Evolutionary conservation across 2,888 invertebrate species (phyloP).

Genomic region (Synanthedon myopaeformis): DNA sequence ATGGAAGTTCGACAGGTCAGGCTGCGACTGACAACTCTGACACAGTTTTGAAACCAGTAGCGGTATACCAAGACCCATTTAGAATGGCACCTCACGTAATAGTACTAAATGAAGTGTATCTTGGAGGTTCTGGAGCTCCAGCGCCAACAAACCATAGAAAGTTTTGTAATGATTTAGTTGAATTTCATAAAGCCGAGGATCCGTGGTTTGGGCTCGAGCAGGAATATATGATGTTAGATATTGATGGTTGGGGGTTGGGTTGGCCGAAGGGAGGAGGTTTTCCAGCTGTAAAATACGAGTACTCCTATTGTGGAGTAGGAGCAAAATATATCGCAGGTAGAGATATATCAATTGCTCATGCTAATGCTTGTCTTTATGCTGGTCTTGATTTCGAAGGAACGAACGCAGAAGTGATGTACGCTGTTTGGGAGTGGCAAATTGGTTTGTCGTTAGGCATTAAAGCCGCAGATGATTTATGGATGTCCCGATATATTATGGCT

Average conservation of each 20-base stretch:
- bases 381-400: slow-evolving; percentile 93
- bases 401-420: slow-evolving; percentile 97
- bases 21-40: slow-evolving; percentile 88
- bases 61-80: slow-evolving; percentile 92
- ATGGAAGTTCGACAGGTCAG: slow-evolving; percentile 92
- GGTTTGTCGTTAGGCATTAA: slow-evolving; percentile 90
- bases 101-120: slow-evolving; percentile 86
- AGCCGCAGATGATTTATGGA: slow-evolving; percentile 88
- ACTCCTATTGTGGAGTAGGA: slow-evolving; percentile 92
- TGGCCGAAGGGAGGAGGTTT: slow-evolving; percentile 96
- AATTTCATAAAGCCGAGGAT: slow-evolving; percentile 73
- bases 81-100: slow-evolving; percentile 87
- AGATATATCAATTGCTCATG: slow-evolving; percentile 91
- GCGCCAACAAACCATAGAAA: slow-evolving; percentile 79
- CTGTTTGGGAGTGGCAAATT: slow-evolving; percentile 90
- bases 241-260: slow-evolving; percentile 89
- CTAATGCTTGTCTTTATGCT: slow-evolving; percentile 85
- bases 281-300: slow-evolving; percentile 88
- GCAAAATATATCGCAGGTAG: slow-evolving; percentile 92
- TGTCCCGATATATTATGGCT: slow-evolving; percentile 84
- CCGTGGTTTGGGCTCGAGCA: slow-evolving; percentile 96
- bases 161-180: slow-evolving; percentile 77
- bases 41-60: slow-evolving; percentile 86
- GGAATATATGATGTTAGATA: slow-evolving; percentile 89
- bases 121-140: slow-evolving; percentile 78